phyloP scores from a whole-genome alignment of 2,797 vertebrate genomes.

The Neosilurus mollespiculum region DNA sequence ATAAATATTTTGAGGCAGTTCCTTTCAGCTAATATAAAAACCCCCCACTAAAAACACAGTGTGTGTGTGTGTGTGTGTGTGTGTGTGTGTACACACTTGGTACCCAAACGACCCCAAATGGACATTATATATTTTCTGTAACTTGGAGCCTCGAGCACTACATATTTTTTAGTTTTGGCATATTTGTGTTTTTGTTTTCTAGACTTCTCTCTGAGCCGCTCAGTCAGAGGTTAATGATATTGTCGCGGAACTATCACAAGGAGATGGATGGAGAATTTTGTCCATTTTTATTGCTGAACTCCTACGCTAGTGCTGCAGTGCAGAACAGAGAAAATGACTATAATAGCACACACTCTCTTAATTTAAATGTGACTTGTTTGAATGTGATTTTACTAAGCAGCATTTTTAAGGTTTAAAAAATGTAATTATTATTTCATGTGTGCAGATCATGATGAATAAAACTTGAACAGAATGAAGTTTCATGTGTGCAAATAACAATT shows the following conservation, averaged over 20 bases:
- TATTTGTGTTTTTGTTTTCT: not conserved
- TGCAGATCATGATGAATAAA: not conserved
- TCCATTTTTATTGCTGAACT: not conserved
- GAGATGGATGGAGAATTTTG: not conserved
- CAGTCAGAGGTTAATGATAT: not conserved
- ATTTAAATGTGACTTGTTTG: not conserved
- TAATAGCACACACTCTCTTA: not conserved
- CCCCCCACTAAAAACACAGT: not conserved
- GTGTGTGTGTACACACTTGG: no score
- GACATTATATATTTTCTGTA: not conserved
- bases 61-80: not conserved
- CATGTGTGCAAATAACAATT: no score
- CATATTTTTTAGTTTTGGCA: not conserved
- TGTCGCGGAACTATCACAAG: not conserved
- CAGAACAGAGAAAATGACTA: not conserved
- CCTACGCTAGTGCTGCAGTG: not conserved
- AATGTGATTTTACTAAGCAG: not conserved
- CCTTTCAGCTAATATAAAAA: not conserved
- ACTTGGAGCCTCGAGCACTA: not conserved
- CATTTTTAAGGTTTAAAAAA: no score
- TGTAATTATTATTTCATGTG: not conserved
- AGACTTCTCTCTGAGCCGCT: not conserved
- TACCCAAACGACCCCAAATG: not conserved
- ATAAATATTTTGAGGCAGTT: conserved; percentile 4
- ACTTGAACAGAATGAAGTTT: no score